phyloP scores from a whole-genome alignment of 2,888 invertebrate species.

The Meta bourneti region DNA sequence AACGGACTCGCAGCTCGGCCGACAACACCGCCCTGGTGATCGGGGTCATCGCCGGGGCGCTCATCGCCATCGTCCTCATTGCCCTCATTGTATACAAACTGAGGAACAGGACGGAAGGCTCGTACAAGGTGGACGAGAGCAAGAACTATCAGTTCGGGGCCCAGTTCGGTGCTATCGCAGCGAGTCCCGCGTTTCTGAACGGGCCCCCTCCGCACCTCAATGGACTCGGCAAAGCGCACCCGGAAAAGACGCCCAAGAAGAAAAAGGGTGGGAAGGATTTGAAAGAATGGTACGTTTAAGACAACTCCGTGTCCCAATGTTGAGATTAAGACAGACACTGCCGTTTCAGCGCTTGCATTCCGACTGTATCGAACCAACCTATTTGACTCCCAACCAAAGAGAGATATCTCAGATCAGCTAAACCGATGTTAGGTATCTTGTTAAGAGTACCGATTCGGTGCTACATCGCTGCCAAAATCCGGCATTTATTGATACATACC shows the following conservation, averaged over 20 bases:
- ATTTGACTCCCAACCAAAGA: too few relatives aligned
- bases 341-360: too few relatives aligned
- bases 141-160: constrained; percentile 80
- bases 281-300: constrained; percentile 78
- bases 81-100: constrained; percentile 79
- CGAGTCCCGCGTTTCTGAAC: constrained; percentile 66
- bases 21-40: constrained; percentile 81
- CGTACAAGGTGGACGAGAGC: constrained; percentile 82
- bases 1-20: constrained; percentile 72
- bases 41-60: constrained; percentile 93
- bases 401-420: too few relatives aligned
- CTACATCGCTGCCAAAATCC: too few relatives aligned
- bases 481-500: too few relatives aligned
- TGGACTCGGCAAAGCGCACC: constrained; percentile 51
- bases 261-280: constrained; percentile 77
- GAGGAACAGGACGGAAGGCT: constrained; percentile 79
- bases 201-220: constrained; percentile 73
- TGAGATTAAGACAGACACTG: too few relatives aligned
- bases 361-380: too few relatives aligned
- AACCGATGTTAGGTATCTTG: too few relatives aligned
- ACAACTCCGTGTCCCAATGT: not conserved
- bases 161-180: constrained; percentile 62
- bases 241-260: constrained; percentile 71
- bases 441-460: too few relatives aligned
- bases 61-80: constrained; percentile 87